Evolutionary conservation across 2,113 vertebrate genomes (phyloP), one percentile per base, ranked within the genome.

Genomic region (Sinosuthora webbiana): DNA sequence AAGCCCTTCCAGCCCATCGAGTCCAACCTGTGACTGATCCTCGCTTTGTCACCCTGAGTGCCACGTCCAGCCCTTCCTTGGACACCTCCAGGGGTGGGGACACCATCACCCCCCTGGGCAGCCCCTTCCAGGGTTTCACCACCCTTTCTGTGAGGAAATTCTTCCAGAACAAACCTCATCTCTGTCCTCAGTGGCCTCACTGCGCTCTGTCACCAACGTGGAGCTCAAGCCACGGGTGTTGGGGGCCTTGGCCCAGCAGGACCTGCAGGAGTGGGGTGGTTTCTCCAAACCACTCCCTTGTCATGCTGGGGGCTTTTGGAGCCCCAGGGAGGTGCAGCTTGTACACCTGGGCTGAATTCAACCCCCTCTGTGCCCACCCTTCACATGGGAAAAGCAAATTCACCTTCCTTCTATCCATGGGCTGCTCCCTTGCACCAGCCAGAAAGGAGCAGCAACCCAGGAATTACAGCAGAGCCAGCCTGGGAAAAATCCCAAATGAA

Each of bases 141-240:
- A n/a, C 7, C 6, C 3, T 62, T 42, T 27, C 35, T 42, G 55
- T 22, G 47, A 22, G 22, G 16, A 47, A 83, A 47, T 62, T 41
- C 55, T 6, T 22, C 47, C 77, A 2, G n/a, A 65, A 37, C 2
- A 28, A 33, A 28, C 4, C 52, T 14, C 37, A 4, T 7, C 65
- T 31, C 71, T n/a, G 42, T 12, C 65, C 63, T 41, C 25, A 2
- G 21, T 1, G 56, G 27, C 5, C 57, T 74, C 23, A 1, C 35
- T 15, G 68, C 24, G 0, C 18, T 6, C 3, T 25, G 30, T 2
- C 47, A 25, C 37, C 39, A 2, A 2, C 0, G 1, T 2, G 11
- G 35, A 41, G 80, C 37, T 13, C 18, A 3, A 16, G 57, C 18
- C 0, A 0, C 1, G 45, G 37, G 14, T 0, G 8, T 3, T 1